These are phyloP conservation scores for Diabrotica undecimpunctata DNA, from an alignment of 1,140 invertebrate species.

Conservation along the genomic window DNA sequence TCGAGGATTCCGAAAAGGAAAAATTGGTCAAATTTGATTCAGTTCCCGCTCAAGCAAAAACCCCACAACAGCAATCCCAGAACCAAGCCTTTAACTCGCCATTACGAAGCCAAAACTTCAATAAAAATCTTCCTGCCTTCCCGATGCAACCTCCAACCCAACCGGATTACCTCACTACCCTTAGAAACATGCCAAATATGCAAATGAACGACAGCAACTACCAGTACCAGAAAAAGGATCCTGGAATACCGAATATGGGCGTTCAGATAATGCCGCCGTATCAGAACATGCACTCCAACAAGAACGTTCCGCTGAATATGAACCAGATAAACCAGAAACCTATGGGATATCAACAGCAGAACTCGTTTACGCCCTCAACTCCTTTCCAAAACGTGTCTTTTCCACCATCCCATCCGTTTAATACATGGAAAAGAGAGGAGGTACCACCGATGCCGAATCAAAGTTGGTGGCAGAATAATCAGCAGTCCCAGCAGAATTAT, in stretches of 20 bases:
- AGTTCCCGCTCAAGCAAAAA: neutral
- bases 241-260: conserved; percentile 12
- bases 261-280: conserved; percentile 18
- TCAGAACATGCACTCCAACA: conserved; percentile 21
- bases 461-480: conserved; percentile 25
- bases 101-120: conserved; percentile 30
- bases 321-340: conserved; percentile 15
- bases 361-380: neutral
- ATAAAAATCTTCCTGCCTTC: conserved; percentile 32
- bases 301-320: conserved; percentile 10
- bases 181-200: conserved; percentile 27
- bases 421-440: conserved; percentile 17
- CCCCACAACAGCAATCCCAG: neutral
- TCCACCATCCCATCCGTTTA: conserved; percentile 17
- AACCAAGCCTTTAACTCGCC: conserved; percentile 23
- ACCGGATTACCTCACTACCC: conserved; percentile 29
- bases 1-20: conserved; percentile 32
- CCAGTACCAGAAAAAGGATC: conserved; percentile 26
- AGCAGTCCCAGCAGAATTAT: conserved; percentile 21
- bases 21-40: conserved; percentile 32
- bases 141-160: conserved; percentile 18
- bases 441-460: conserved; percentile 9
- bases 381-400: conserved; percentile 23
- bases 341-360: conserved; percentile 3
- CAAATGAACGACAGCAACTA: conserved; percentile 27